Evolutionary conservation across 2,888 invertebrate species (phyloP), one percentile per base, ranked within the genome.

Genomic region (Amaurobius ferox): DNA sequence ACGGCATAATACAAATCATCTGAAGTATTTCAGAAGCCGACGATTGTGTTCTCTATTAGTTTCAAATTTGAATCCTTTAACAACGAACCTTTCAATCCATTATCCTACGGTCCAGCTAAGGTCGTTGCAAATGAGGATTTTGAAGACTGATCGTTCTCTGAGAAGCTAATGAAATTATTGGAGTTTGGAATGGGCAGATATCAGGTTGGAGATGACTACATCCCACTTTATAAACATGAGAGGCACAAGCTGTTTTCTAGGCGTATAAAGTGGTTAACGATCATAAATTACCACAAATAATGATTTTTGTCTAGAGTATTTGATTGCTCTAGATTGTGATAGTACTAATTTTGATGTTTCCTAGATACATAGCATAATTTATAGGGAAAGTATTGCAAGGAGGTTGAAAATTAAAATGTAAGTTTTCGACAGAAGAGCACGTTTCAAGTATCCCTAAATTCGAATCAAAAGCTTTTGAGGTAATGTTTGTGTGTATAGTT

Each of bases 201-300:
- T 29, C 11, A 6, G 3, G 6, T 29, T 13, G 29, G 16, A 29
- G 16, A 19, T 1, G 28, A 9, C 61, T 3, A 16, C 11, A 29
- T 16, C 40, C 48, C 48, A 71, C 6, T 35, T 39, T 32, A 40
- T 39, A 74, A 67, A 67, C 66, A 70, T 30, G 30, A 64, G 71
- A 79, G 62, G 30, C 70, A 62, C 70, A 62, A 71, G 35, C 40
- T 40, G 62, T 40, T 79, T 40, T 61, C 23, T 30, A 44, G 29
- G 70, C 39, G 62, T 40, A 30, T 30, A 71, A 30, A 2, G 16
- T 64, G 13, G 64, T 30, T 13, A 29, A 13, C 2, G 30, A 30
- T 64, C n/a, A 30, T 64, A 64, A 64, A 29, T 64, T 64, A 30
- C 7, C 30, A n/a, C 64, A 64, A 64, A 64, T 64, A 13, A 30